Conservation (phyloP, 2,797 vertebrate species). For the Sebastes matsubarae region DNA sequence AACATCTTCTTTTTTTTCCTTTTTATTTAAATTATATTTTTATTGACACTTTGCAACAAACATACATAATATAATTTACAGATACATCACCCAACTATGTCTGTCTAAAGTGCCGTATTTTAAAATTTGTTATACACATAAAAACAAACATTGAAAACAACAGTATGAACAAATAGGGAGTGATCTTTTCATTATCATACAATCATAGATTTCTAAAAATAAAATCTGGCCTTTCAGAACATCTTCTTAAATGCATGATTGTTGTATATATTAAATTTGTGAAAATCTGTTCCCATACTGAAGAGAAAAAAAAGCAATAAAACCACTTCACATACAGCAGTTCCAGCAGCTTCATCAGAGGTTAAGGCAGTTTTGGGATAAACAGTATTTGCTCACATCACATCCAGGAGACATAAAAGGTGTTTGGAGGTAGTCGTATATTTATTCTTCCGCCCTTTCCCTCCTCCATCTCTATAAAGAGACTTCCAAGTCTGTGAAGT, state of each 20-base stretch:
- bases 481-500: constrained; percentile 74
- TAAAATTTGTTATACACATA: too few relatives aligned
- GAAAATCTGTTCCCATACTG: not conserved
- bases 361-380: constrained; percentile 31
- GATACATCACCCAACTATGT: too few relatives aligned
- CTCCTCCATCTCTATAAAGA: constrained; percentile 69
- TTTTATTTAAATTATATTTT: too few relatives aligned
- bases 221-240: not conserved
- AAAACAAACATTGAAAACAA: too few relatives aligned
- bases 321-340: not conserved
- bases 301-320: not conserved
- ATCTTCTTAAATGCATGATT: not conserved
- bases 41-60: too few relatives aligned
- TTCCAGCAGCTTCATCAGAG: constrained; percentile 12
- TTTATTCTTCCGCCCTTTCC: constrained; percentile 62
- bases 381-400: constrained; percentile 62
- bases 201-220: too few relatives aligned
- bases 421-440: constrained; percentile 51
- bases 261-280: not conserved
- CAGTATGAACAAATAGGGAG: too few relatives aligned
- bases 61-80: too few relatives aligned
- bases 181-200: too few relatives aligned
- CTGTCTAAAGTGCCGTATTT: too few relatives aligned
- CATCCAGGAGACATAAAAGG: constrained; percentile 62
- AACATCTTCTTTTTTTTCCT: not conserved